Base-by-base conservation (phyloP, 2,888 invertebrate genomes). In the Drosophila differens region DNA sequence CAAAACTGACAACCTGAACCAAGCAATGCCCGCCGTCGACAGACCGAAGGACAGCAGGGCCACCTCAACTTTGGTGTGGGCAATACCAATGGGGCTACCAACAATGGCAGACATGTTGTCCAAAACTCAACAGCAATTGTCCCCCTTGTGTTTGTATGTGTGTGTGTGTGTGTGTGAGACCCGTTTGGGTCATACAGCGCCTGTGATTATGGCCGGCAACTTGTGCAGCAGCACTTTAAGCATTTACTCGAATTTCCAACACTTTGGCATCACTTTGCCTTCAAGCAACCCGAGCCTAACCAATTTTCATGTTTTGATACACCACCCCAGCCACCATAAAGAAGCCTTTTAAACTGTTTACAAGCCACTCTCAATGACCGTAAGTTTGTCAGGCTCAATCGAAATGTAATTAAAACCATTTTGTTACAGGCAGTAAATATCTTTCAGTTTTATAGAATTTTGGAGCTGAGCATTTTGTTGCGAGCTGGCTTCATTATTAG, bases 171-270 rank as follows among this genome's bases (percentile, higher is more conserved):
- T 55, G 54, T 35, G 55, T 54, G 59, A 54, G 57, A 4, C 55
- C 65, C 70, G 75, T 74, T 74, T 65, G 53, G 75, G 55, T 62
- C 62, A 70, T 58, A 74, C 69, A 79, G 59, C 44, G 79, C 57
- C 76, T 63, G 39, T 71, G 77, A 72, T 72, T 76, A 81, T 81
- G 65, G 52, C 64, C 71, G 52, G 49, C 70, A 66, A 74, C 16
- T 65, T 73, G 41, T 37, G 37, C n/a, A 39, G 39, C 55, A 54
- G 52, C 70, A 58, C 63, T 79, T 79, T 39, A 75, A 76, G 65
- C 65, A 37, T 60, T 64, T 58, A 30, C 52, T 52, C 49, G 22
- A 72, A 71, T 71, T 71, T 51, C 47, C 16, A 37, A 58, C 63
- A 57, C 52, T 39, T 52, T 47, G 54, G n/a, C 53, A 28, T 28